Evolutionary conservation across 2,797 vertebrate genomes (phyloP), one percentile per base, ranked within the genome.

Genomic region (Hypotaenidia philippensis): DNA sequence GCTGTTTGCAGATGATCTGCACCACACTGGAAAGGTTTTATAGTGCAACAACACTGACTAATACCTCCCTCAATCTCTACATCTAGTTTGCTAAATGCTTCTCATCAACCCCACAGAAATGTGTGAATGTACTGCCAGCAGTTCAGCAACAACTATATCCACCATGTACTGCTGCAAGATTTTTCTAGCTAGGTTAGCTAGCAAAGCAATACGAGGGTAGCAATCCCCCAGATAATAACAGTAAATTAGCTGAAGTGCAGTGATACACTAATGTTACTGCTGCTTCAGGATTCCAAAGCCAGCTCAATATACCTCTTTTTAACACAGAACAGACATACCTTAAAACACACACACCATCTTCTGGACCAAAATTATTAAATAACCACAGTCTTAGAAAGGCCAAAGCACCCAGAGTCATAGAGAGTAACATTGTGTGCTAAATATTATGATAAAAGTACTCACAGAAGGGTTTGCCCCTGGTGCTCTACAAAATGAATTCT

Each of bases 91-190:
- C 70, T 72, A 84, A 85, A 82, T 0, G 6, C 14, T 44, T 63
- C 55, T 22, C 78, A 34, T 31, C 55, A 18, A 61, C 57, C 47
- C n/a, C 59, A 79, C 38, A 63, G 60, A 63, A 83, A 75, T 63
- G 3, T 1, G 19, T 45, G 29, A 10, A 50, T 20, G 15, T 56
- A 70, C 32, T 23, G 31, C 29, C 6, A 31, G 11, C 64, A 80
- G 50, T 41, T 69, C 76, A 74, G n/a, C 83, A 57, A 44, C 72
- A 75, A 65, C 57, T 5, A 7, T 0, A 45, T 13, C 36, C 9
- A 55, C 5, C 45, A 29, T 0, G 0, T 7, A 38, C 1, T 32
- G 26, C 49, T 56, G 47, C 55, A 40, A n/a, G 38, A 47, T 41
- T 3, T 47, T 70, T 34, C 34, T 14, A 29, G 56, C 13, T 20